These are phyloP conservation scores for Dicyrtomina minuta DNA, from an alignment of 2,888 invertebrate genomes.

Conservation along the genomic window DNA sequence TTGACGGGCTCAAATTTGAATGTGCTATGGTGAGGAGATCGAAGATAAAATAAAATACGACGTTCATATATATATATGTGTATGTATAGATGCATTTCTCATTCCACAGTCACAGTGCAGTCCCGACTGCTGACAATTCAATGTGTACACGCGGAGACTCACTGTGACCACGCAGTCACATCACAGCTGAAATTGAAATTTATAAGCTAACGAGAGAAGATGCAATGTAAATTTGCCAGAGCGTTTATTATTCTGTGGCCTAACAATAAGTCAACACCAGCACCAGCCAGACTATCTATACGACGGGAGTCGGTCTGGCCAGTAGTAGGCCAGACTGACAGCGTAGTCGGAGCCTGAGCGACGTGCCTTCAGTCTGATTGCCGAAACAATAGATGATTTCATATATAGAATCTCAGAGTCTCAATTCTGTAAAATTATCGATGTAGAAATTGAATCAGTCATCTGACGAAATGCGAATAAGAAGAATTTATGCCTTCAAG, in stretches of 20 bases:
- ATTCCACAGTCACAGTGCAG: background rate
- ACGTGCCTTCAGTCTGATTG: constrained; percentile 24
- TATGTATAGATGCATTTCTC: background rate
- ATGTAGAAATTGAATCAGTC: constrained; percentile 6
- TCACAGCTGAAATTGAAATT: too few relatives aligned
- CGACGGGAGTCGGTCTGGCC: too few relatives aligned
- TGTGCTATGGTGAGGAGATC: constrained; percentile 22
- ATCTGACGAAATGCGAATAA: background rate
- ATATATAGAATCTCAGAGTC: background rate
- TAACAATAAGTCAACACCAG: too few relatives aligned
- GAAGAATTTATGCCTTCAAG: constrained; percentile 15
- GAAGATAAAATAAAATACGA: constrained; percentile 14
- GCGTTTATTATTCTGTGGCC: too few relatives aligned
- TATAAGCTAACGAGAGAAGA: too few relatives aligned
- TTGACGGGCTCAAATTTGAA: constrained; percentile 23
- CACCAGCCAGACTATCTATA: too few relatives aligned
- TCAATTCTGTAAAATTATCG: constrained; percentile 22
- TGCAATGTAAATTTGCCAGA: too few relatives aligned
- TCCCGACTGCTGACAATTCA: constrained; percentile 7
- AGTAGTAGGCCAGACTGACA: too few relatives aligned
- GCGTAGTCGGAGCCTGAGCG: background rate
- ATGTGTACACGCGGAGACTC: too few relatives aligned
- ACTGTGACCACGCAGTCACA: too few relatives aligned
- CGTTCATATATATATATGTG: background rate
- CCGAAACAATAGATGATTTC: constrained; percentile 26